Evolutionary conservation across 2,888 invertebrate species (phyloP).

Genomic region (Pseudococcus jackbeardsleyi): DNA sequence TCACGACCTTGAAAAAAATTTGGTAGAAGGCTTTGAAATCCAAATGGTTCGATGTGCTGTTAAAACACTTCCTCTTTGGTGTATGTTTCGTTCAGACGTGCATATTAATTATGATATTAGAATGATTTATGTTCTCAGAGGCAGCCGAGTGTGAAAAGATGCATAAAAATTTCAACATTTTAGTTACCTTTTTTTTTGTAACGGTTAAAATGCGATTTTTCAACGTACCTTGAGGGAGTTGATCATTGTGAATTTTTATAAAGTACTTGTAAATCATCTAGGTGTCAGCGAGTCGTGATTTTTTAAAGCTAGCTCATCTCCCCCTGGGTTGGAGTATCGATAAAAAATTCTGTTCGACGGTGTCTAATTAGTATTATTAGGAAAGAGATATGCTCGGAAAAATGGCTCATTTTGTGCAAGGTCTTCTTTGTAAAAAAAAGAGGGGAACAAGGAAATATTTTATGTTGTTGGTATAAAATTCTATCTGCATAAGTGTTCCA

Average conservation of each 20-base stretch:
- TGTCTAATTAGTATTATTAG: not conserved
- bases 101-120: constrained; percentile 30
- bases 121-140: constrained; percentile 1
- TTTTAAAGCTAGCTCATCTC: not conserved
- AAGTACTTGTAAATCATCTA: not conserved
- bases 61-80: constrained; percentile 39
- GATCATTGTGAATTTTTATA: not conserved
- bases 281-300: not conserved
- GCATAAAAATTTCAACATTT: constrained; percentile 43
- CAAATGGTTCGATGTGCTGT: constrained; percentile 51
- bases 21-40: not conserved
- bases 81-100: not conserved
- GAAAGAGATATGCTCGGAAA: not conserved
- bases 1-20: constrained; percentile 40
- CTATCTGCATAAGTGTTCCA: too few species aligned
- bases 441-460: too few species aligned
- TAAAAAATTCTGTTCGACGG: not conserved
- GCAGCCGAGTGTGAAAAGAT: constrained; percentile 44
- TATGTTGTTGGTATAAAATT: too few species aligned
- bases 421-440: too few species aligned
- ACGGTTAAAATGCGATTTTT: not conserved
- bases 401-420: too few species aligned
- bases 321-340: not conserved
- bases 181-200: not conserved
- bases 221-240: constrained; percentile 3